These are phyloP conservation scores for Danio choprae DNA, from an alignment of 2,797 vertebrate genomes.

Conservation along the genomic window DNA sequence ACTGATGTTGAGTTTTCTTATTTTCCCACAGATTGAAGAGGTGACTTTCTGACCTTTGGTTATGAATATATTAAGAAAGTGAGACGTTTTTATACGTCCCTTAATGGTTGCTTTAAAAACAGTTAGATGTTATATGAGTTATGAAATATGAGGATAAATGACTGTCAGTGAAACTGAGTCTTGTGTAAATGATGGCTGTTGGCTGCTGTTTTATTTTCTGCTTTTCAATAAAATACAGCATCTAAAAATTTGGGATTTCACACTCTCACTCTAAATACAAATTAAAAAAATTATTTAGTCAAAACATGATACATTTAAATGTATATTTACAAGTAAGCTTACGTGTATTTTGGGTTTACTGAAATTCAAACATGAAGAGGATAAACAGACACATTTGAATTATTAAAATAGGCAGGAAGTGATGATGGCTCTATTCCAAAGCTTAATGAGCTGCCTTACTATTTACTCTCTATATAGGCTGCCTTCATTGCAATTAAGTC, in stretches of 20 bases:
- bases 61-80: background rate
- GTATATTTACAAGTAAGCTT: too few relatives aligned
- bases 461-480: background rate
- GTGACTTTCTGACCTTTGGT: slow-evolving; percentile 5
- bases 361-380: too few relatives aligned
- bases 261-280: too few relatives aligned
- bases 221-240: background rate
- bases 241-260: background rate
- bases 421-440: background rate
- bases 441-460: background rate
- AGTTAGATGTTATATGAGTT: background rate
- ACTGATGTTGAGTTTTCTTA: background rate
- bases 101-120: background rate
- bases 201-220: background rate
- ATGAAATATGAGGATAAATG: background rate
- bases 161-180: background rate
- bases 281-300: too few relatives aligned
- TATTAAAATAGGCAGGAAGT: too few relatives aligned
- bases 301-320: too few relatives aligned
- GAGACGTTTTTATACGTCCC: background rate
- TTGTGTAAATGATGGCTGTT: background rate
- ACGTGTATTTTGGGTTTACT: too few relatives aligned
- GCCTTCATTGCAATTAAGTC: background rate
- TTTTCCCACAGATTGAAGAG: background rate
- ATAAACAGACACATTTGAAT: too few relatives aligned